phyloP scores from a whole-genome alignment of 2,113 vertebrate genomes.

The Cyanoliseus patagonus region DNA sequence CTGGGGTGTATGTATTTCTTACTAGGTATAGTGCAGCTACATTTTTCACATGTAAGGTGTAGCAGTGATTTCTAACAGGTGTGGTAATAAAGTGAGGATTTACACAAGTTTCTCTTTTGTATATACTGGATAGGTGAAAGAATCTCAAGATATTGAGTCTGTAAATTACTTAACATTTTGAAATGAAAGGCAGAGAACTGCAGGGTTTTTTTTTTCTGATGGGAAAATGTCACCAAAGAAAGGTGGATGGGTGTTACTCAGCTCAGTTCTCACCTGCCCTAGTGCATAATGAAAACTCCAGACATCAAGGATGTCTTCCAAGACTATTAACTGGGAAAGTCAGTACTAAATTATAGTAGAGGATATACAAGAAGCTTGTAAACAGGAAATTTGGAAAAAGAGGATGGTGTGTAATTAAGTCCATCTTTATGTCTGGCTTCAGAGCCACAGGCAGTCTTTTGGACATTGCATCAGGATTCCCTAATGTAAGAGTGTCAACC shows the following conservation, averaged over 20 bases:
- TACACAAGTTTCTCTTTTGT: background rate
- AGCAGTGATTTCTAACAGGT: conserved; percentile 56
- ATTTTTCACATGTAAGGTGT: conserved; percentile 30
- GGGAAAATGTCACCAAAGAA: background rate
- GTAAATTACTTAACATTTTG: background rate
- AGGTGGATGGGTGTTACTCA: background rate
- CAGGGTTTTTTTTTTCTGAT: background rate
- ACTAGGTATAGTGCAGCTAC: background rate
- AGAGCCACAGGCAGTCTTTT: background rate
- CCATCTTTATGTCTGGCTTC: background rate
- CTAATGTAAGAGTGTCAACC: background rate
- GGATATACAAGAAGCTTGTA: background rate
- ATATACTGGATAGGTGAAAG: background rate
- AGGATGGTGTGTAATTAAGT: fast-evolving
- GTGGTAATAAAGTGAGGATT: conserved; percentile 47
- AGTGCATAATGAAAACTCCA: background rate
- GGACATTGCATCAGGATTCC: fast-evolving
- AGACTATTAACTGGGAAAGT: background rate
- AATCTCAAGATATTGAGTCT: background rate
- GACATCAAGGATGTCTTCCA: background rate
- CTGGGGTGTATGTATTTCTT: background rate
- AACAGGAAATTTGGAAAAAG: background rate
- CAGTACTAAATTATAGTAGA: background rate
- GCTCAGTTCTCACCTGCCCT: background rate
- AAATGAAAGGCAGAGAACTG: background rate